Percentiles rank a stretch among this genome's conserved stretches.
Conservation (phyloP, 1,140 invertebrate species). For the Cyclina sinensis region DNA sequence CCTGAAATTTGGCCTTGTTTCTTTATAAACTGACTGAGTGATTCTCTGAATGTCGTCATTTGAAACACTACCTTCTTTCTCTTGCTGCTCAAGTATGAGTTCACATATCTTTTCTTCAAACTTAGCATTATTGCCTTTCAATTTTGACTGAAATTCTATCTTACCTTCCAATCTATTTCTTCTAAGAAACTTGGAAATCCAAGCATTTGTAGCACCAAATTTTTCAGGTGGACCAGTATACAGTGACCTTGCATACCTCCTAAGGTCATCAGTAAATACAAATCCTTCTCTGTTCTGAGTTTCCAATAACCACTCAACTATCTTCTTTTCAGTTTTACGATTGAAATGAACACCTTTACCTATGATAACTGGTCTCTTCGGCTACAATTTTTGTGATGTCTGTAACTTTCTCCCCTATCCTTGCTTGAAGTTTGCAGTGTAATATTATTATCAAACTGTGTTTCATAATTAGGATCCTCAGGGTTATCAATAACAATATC, state of each 20-base stretch:
- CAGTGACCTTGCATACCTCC: constrained; percentile 54
- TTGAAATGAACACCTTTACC: constrained; percentile 57
- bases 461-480: constrained; percentile 54
- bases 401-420: not conserved
- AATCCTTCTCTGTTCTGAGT: constrained; percentile 51
- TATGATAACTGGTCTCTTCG: constrained; percentile 59
- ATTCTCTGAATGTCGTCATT: constrained; percentile 66
- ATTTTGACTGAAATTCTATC: constrained; percentile 59
- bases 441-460: not conserved
- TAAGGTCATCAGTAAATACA: constrained; percentile 65
- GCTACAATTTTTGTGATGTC: constrained; percentile 27
- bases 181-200: constrained; percentile 59
- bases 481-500: constrained; percentile 64
- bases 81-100: constrained; percentile 55
- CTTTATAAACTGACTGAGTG: constrained; percentile 60
- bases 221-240: constrained; percentile 60
- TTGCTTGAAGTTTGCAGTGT: not conserved
- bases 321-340: constrained; percentile 58
- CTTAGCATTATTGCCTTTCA: constrained; percentile 61
- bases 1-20: constrained; percentile 64
- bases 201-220: constrained; percentile 67
- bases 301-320: constrained; percentile 62
- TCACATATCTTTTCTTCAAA: constrained; percentile 61
- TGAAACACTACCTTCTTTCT: constrained; percentile 59
- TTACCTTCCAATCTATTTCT: constrained; percentile 54